These are phyloP conservation scores for Heteropelma amictum DNA, from an alignment of 2,888 invertebrate genomes.

Conservation along the genomic window DNA sequence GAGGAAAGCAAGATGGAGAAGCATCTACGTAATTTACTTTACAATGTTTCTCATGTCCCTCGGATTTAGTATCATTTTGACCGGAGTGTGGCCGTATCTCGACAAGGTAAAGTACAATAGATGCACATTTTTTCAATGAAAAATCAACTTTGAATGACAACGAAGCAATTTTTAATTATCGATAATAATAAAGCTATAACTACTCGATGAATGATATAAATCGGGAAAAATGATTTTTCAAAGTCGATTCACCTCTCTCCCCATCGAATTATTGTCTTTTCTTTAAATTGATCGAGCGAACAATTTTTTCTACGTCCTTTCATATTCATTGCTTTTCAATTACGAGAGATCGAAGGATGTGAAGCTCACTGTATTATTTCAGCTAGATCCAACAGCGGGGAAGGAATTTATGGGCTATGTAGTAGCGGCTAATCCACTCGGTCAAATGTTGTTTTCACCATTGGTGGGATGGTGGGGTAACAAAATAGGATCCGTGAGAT, in stretches of 20 bases:
- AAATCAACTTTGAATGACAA: too few species aligned
- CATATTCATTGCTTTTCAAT: neutral
- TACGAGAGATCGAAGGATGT: slow-evolving; percentile 27
- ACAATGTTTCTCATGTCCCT: slow-evolving; percentile 94
- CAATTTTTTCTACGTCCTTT: neutral
- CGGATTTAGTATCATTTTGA: slow-evolving; percentile 92
- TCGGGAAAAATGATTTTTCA: neutral
- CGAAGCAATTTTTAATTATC: neutral
- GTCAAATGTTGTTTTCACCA: slow-evolving; percentile 92
- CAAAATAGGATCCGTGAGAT: slow-evolving; percentile 84
- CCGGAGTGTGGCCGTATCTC: slow-evolving; percentile 93
- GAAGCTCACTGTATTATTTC: slow-evolving; percentile 67
- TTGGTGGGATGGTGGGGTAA: slow-evolving; percentile 92
- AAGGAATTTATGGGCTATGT: slow-evolving; percentile 91
- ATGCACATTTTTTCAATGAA: neutral
- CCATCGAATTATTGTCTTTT: too few species aligned
- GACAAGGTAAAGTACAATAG: slow-evolving; percentile 83
- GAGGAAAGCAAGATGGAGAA: slow-evolving; percentile 86
- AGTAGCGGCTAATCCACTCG: slow-evolving; percentile 92
- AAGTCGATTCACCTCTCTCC: too few species aligned
- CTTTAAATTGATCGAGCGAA: neutral
- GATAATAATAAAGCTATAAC: neutral
- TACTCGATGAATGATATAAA: neutral
- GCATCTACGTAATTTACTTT: slow-evolving; percentile 90
- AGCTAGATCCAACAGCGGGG: slow-evolving; percentile 88